phyloP scores from a whole-genome alignment of 1,140 invertebrate genomes.

The Manduca sexta region DNA sequence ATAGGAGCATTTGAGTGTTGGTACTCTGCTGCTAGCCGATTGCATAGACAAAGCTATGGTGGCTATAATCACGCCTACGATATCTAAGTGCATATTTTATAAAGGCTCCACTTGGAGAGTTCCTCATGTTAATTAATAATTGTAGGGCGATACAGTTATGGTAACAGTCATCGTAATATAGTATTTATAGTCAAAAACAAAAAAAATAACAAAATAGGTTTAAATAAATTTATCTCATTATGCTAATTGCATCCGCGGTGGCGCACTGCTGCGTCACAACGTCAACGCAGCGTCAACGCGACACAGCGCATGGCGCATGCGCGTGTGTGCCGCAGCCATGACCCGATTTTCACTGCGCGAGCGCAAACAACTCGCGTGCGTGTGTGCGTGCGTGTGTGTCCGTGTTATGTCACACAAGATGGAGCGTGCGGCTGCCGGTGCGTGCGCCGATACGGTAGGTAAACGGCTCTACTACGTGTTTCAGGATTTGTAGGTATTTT shows the following conservation, averaged over 20 bases:
- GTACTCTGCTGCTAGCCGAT: too few relatives aligned
- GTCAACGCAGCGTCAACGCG: slow-evolving; percentile 9
- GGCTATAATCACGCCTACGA: too few relatives aligned
- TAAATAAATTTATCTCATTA: too few relatives aligned
- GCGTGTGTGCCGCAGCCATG: slow-evolving; percentile 31
- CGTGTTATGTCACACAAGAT: slow-evolving; percentile 42
- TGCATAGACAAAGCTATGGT: too few relatives aligned
- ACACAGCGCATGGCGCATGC: slow-evolving; percentile 11
- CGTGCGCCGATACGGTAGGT: slow-evolving; percentile 6
- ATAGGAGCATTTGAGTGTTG: too few relatives aligned
- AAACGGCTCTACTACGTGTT: slow-evolving; percentile 14
- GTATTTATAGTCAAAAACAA: too few relatives aligned
- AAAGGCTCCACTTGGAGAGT: too few relatives aligned
- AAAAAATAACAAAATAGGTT: too few relatives aligned
- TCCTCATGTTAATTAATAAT: too few relatives aligned
- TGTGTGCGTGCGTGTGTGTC: slow-evolving; percentile 15
- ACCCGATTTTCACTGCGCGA: slow-evolving; percentile 45
- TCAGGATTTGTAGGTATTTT: background rate
- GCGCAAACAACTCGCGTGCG: slow-evolving; percentile 11
- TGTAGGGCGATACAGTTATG: too few relatives aligned
- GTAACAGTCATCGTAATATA: too few relatives aligned
- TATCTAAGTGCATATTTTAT: too few relatives aligned
- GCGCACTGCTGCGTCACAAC: slow-evolving; percentile 16
- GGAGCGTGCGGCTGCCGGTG: slow-evolving; percentile 17
- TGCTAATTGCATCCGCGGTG: slow-evolving; percentile 39